Evolutionary conservation across 1,140 invertebrate species (phyloP), one percentile per base, ranked within the genome.

Genomic region (Eriosoma lanigerum): DNA sequence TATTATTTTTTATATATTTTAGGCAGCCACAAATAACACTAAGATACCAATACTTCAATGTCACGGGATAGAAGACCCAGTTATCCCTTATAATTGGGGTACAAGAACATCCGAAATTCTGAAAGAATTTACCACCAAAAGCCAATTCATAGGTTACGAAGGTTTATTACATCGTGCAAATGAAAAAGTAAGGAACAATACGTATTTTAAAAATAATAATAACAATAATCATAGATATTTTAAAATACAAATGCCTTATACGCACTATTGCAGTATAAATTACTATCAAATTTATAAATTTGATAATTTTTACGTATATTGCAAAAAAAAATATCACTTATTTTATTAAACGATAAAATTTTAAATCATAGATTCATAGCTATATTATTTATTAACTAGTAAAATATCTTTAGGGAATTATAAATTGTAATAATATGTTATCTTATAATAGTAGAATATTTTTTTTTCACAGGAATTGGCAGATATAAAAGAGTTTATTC

Each of bases 41-140:
- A 86, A 90, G 62, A 89, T 89, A 76, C 90, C 94, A 85, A 89
- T 98, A 81, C 88, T 99, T 44, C 95, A 98, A 87, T 96, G 95
- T 84, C 98, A 99, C 87, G 98, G 98, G 15, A 92, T 95, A 83
- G 91, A 91, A 83, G 98, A 99, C 88, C 94, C 95, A 9, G 90
- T 99, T 81, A 95, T 99, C 26, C 94, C 94, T 1, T 94, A 92
- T 84, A 92, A 92, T 84, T 98, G 95, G 92, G 97, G 96, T 38
- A 91, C 96, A 85, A 91, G 96, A 88, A 97, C 96, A 9, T 90
- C 92, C 13, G 92, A 93, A 66, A 85, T 94, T 81, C 86, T 99
- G 10, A 95, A 96, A 86, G 90, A 90, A 68, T 93, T 98, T 84
- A 90, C 93, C 85, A 93, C 92, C 82, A 91, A 92, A 83, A 89